Base-by-base conservation (phyloP, 2,888 invertebrate species). In the Lycocerus yunnanus region DNA sequence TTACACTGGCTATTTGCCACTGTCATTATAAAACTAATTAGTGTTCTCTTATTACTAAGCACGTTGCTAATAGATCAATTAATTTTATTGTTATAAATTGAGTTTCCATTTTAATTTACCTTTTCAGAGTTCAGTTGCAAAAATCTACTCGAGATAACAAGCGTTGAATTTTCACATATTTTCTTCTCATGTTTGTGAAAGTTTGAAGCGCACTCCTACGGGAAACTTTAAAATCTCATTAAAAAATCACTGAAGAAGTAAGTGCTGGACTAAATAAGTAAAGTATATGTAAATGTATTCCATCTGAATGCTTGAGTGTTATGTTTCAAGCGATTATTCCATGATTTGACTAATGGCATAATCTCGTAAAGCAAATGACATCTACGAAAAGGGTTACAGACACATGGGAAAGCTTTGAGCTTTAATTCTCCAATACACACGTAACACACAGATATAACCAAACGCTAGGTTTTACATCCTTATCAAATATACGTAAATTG, bases 321-420 rank as follows among this genome's bases (percentile, higher is more conserved):
- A 73, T 79, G 81, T 81, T 81, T 81, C 79, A 79, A 77, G 81
- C 80, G 82, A 83, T 82, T 83, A 83, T 83, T 82, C 82, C 81
- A 80, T 79, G 82, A 82, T 82, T 82, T 82, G 81, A 82, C 83
- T 83, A 83, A 83, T 83, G 83, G 83, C 82, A 83, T 83, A 83
- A 83, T 82, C 83, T 80, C 78, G 76, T 83, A 83, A 83, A 82
- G 79, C 82, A 77, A 77, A 78, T 80, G 80, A 80, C 80, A 81
- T 80, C 79, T 77, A 80, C 80, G 78, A 77, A 74, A 63, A 68
- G 79, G 81, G 80, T 81, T 80, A 79, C 73, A 77, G 76, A 76
- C 68, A 73, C 76, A 76, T 66, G 65, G 65, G 60, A 75, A 71
- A 63, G 73, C 73, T 71, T 71, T 72, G 69, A 66, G 68, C 69